Base-by-base conservation (phyloP, 2,888 invertebrate genomes). In the Margaritifera margaritifera region DNA sequence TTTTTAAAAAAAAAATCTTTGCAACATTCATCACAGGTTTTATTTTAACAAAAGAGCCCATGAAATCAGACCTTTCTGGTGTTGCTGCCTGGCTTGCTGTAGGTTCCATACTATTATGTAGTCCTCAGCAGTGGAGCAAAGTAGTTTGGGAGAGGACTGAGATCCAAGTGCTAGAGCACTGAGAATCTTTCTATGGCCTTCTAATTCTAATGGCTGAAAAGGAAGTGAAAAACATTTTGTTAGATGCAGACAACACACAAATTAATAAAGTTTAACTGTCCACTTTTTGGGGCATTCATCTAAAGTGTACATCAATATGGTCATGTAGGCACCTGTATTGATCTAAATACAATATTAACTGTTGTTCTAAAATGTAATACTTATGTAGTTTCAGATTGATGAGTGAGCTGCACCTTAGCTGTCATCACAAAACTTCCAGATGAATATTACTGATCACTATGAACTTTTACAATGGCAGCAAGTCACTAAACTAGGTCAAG, bases 81-180 rank as follows among this genome's bases (percentile, higher is more conserved):
- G 65, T 27, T 74, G 71, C 27, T 78, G 74, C 58, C 78, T 73
- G 8, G 81, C 82, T 53, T 75, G 77, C 8, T 82, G 75, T 8
- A 88, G 72, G 59, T 88, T 81, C 89, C 89, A 89, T n/a, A 86
- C 80, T 66, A 89, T 86, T 24, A 88, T 76, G 71, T 85, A 86
- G 65, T 89, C 88, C 6, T 78, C 80, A n/a, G 84, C 86, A 25
- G 86, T 84, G 15, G 87, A 86, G 62, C 85, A 85, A 18, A 88
- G 75, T 15, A 82, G 69, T 55, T 78, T 81, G 8, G 86, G 82
- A 8, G 69, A 65, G 20, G 66, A 60, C 19, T 68, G 69, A 67
- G 76, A 67, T 61, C 84, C 82, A 58, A 89, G 82, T 58, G 75
- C 69, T 6, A 89, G 71, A 15, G 85, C 79, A 51, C 77, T 80